Base-by-base conservation (phyloP, 2,888 invertebrate genomes). In the Agrochola circellaris region DNA sequence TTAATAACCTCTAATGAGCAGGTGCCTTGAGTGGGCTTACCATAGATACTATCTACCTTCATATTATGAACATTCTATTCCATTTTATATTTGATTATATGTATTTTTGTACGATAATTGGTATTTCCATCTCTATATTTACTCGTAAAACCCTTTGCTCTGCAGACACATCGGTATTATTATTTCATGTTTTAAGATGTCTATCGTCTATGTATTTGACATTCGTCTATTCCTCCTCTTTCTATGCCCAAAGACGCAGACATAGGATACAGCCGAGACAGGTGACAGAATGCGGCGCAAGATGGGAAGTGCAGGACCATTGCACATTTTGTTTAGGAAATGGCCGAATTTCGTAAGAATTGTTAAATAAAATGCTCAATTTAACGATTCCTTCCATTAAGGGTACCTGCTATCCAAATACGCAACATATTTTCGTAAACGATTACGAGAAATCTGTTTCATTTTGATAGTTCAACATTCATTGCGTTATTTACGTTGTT, bases 1-100 rank as follows among this genome's bases (percentile, higher is more conserved):
- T 67, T 51, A 58, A 51, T 74, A 42, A 81, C 17, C 15, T 42
- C 26, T 51, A 56, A 56, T 61, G 62, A 68, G 23, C 30, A 48
- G 30, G 30, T 56, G 23, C 9, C 1, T 56, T 15, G 6, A 23
- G 34, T 38, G n/a, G 15, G 2, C 9, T 34, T 54, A 54, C 8
- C n/a, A 34, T 30, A 23, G 17, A 30, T 30, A 73, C 4, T 23
- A 34, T 26, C 5, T 48, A 42, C 7, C 20, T 30, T 7, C 23
- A 30, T 30, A 38, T 26, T 64, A 30, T 64, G 5, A 23, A 64
- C 64, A 80, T 56, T 42, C 6, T 2, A 30, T 30, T 4, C n/a
- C 15, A 3, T 15, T 56, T 38, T 56, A 48, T 34, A 54, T 51
- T 54, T 4, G 15, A n/a, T 42, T 0, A 75, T 38, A 56, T 48